phyloP scores from a whole-genome alignment of 2,797 vertebrate genomes.

The Brachymystax lenok region DNA sequence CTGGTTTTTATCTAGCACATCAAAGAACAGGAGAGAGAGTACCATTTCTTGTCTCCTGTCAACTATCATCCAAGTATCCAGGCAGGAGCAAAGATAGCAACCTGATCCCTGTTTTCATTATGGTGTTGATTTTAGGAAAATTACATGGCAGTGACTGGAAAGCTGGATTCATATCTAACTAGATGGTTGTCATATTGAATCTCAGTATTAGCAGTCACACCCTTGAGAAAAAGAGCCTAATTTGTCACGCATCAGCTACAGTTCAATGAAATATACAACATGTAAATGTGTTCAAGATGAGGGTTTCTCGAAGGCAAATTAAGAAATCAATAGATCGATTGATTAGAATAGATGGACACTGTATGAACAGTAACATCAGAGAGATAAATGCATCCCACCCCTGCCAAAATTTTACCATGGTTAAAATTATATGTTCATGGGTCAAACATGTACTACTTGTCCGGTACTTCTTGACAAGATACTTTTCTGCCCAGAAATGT shows the following conservation, averaged over 20 bases:
- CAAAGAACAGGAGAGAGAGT: not conserved
- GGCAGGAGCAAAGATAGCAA: not conserved
- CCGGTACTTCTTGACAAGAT: too few relatives aligned
- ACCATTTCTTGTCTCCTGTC: not conserved
- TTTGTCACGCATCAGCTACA: not conserved
- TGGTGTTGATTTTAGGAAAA: too few relatives aligned
- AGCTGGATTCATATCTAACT: too few relatives aligned
- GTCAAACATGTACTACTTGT: too few relatives aligned
- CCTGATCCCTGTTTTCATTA: too few relatives aligned
- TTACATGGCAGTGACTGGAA: too few relatives aligned
- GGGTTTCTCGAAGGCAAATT: not conserved
- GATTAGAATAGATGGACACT: not conserved
- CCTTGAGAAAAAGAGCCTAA: not conserved
- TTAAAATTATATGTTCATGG: too few relatives aligned
- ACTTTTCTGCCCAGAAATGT: not conserved
- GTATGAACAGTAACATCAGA: not conserved
- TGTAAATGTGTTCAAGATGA: not conserved
- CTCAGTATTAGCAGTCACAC: not conserved
- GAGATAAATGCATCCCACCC: too few relatives aligned
- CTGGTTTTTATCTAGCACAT: not conserved
- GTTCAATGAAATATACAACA: too few relatives aligned
- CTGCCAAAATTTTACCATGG: not conserved
- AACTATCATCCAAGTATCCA: not conserved
- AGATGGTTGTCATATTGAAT: constrained; percentile 3
- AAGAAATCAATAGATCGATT: not conserved